phyloP scores from a whole-genome alignment of 2,113 vertebrate genomes.

The Thryonomys swinderianus region DNA sequence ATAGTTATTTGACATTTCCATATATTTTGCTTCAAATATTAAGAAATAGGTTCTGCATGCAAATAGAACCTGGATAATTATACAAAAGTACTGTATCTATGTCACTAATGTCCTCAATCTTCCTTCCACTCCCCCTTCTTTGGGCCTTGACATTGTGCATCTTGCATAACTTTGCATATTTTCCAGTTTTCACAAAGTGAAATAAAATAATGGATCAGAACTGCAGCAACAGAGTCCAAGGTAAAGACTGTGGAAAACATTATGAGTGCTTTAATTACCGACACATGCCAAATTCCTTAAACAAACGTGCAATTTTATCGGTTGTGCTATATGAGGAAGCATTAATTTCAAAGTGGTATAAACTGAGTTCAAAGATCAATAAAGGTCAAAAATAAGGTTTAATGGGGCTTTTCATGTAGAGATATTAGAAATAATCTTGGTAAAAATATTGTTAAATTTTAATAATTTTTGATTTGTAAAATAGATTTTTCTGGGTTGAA shows the following conservation, averaged over 20 bases:
- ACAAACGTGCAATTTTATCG: constrained; percentile 21
- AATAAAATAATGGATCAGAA: constrained; percentile 61
- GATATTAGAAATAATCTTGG: constrained; percentile 15
- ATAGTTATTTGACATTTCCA: background rate
- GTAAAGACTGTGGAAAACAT: constrained; percentile 56
- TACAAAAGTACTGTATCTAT: background rate
- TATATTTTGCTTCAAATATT: background rate
- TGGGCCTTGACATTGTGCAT: background rate
- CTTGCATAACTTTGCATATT: constrained; percentile 27
- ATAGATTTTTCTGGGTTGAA: background rate
- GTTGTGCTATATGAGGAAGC: constrained; percentile 16
- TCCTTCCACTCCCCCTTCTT: background rate
- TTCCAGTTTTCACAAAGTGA: constrained; percentile 55
- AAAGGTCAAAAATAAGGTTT: background rate
- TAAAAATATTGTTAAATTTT: constrained; percentile 32
- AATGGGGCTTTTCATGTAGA: constrained; percentile 18
- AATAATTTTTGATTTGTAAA: constrained; percentile 25
- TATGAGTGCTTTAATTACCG: constrained; percentile 18
- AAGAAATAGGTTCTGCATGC: constrained; percentile 28
- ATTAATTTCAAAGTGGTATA: constrained; percentile 44
- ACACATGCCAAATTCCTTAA: background rate
- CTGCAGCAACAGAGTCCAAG: background rate
- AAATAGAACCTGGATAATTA: background rate
- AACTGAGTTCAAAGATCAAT: constrained; percentile 1
- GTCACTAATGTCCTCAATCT: background rate